Evolutionary conservation across 2,113 vertebrate species (phyloP), one percentile per base, ranked within the genome.

Genomic region (Balaenoptera acutorostrata): DNA sequence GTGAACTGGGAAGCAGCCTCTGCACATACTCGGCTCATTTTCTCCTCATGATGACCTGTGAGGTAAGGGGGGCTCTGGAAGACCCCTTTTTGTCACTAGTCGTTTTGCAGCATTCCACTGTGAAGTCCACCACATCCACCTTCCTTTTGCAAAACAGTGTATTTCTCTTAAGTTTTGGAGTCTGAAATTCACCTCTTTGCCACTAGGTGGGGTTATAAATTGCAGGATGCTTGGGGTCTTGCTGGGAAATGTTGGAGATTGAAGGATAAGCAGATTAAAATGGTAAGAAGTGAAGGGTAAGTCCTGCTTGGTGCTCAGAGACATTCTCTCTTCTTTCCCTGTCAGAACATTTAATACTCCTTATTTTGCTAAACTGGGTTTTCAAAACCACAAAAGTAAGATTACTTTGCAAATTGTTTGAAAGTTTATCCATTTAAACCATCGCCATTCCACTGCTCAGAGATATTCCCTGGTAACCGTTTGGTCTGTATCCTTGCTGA

Each of bases 191-290:
- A 23, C 55, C 49, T 8, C 2, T 64, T 71, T 41, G 44, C 94
- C 96, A 74, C 92, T 86, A 94, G 95, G 61, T 96, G 96, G 96
- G 44, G 78, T 21, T 94, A 36, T 23, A 81, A 69, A 36, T 95
- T 84, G 52, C 39, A 33, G n/a, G 85, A 90, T 96, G 61, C 46
- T 25, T 89, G 33, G 44, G 6, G 15, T 52, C 83, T 78, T 68
- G 44, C 2, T 36, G 68, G 46, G 39, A 74, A 6, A 18, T 12
- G 18, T 0, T 15, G 15, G 57, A 49, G 63, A 25, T 5, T 31
- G 10, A 1, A 63, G 85, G 55, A 75, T 31, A 75, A 85, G 9
- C 59, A 29, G 13, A 49, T 83, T 55, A 27, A 84, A 86, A 63
- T 0, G 36, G 29, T 21, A 68, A 23, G 57, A 86, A 57, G 39